Base-by-base conservation (phyloP, 2,888 invertebrate genomes). In the Mesorhabditis spiculigera region DNA sequence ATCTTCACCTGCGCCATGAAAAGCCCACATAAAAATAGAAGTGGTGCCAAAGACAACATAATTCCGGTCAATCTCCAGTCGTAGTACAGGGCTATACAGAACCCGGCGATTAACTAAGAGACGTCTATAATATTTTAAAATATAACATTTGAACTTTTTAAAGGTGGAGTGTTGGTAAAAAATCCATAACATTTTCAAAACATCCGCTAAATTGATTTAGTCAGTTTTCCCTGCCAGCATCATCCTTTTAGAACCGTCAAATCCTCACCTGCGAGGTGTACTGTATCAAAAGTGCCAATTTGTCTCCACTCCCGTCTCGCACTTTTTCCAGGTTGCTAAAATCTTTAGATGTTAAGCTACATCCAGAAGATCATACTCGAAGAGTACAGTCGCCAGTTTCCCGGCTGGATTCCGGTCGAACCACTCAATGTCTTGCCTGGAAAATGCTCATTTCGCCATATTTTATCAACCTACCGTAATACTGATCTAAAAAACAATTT, bases 381-480 rank as follows among this genome's bases (percentile, higher is more conserved):
- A 87, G 10, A 89, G 81, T 76, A 88, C 87, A 4, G 86, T 86
- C 4, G 88, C 86, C 63, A 89, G 81, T 73, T 88, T 88, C 58
- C 88, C 89, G 16, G 86, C 86, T 71, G 87, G 86, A 73, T 88
- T 87, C 43, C 84, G 85, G 77, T 88, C 88, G 79, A 86, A 88
- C 87, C 87, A 88, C 28, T 84, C 82, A 69, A 87, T 87, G 71
- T 88, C 87, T 73, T 88, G 87, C 5, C 85, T 28, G 28, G 28
- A 28, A 28, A 28, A 28, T 28, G 28, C 28, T 28, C 28, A 28
- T 28, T 28, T 28, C 28, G 28, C 28, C 28, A 28, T 28, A 28
- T 28, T 28, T 28, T 1, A 28, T 28, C 28, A 1, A 28, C 28
- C 28, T 28, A 28, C 28, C 86, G 77, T 50, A 88, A 78, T 42